A percentile compares a stretch with the other conserved stretches of the same genome.
Evolutionary conservation across 2,113 vertebrate species (phyloP).

Genomic region (Dipodomys spectabilis): DNA sequence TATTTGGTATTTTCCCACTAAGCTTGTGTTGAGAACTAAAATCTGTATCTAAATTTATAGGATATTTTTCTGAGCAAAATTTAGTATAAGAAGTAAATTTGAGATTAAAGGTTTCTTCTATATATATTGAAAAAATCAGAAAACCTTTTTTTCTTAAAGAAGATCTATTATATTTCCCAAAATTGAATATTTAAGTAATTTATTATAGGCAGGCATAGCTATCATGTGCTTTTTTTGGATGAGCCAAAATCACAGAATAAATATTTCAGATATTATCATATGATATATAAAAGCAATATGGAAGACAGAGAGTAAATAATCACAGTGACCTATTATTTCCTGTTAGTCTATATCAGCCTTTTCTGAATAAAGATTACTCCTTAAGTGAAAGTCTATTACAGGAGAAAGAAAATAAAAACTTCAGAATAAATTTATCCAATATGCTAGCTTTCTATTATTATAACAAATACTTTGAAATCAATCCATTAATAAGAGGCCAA

Average conservation of each 20-base stretch:
- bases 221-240: neutral
- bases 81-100: slow-evolving; percentile 5
- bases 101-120: neutral
- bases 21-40: neutral
- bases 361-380: neutral
- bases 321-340: neutral
- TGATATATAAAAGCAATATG: neutral
- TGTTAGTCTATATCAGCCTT: neutral
- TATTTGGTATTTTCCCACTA: neutral
- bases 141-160: neutral
- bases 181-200: neutral
- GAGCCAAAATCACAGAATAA: neutral
- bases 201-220: neutral
- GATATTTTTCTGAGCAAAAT: neutral
- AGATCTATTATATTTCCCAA: neutral
- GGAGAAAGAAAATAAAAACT: neutral
- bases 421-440: neutral
- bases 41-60: neutral
- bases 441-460: too few relatives aligned
- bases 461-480: neutral
- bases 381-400: neutral
- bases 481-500: neutral
- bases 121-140: neutral
- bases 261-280: neutral
- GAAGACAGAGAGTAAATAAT: neutral